phyloP scores from a whole-genome alignment of 2,797 vertebrate genomes.

The Loris lydekkerianus region DNA sequence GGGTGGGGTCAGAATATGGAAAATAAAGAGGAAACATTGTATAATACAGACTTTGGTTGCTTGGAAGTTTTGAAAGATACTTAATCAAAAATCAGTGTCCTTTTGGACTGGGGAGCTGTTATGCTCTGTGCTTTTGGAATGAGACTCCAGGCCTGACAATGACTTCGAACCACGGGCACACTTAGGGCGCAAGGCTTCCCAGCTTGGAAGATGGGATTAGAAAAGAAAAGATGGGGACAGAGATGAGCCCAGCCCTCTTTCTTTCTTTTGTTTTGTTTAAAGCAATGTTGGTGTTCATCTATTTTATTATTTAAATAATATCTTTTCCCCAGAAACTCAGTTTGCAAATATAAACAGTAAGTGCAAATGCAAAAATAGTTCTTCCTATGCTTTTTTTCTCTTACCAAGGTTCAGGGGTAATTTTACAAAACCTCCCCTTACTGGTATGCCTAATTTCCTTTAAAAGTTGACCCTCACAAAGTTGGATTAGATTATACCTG shows the following conservation, averaged over 20 bases:
- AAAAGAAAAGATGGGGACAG: neutral
- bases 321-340: neutral
- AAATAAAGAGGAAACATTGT: constrained; percentile 31
- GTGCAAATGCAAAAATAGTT: neutral
- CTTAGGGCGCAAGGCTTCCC: neutral
- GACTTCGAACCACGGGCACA: neutral
- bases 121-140: neutral
- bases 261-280: neutral
- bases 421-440: neutral
- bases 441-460: neutral
- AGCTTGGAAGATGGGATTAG: neutral
- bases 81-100: constrained; percentile 20
- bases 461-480: neutral
- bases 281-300: neutral
- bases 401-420: neutral
- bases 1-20: neutral
- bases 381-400: neutral
- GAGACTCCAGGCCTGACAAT: neutral
- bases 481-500: neutral
- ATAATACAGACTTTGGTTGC: neutral
- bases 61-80: constrained; percentile 35
- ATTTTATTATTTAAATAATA: neutral
- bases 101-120: neutral
- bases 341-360: constrained; percentile 16
- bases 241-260: neutral